These are phyloP conservation scores for Unio pictorum DNA, from an alignment of 2,888 invertebrate species.

Conservation along the genomic window DNA sequence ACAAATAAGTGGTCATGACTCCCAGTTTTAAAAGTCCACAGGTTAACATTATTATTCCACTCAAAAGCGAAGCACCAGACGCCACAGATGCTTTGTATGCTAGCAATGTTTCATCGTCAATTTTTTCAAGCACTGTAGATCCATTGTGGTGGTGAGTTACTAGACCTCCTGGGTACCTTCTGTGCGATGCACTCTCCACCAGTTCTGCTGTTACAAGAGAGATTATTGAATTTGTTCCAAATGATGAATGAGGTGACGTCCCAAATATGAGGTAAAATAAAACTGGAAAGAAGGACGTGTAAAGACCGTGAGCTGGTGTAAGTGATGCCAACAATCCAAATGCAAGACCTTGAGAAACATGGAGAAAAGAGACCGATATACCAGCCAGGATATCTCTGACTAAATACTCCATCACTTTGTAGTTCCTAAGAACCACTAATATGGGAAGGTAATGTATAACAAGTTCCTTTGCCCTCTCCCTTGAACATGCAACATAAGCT, in stretches of 20 bases:
- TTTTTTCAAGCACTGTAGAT: too few relatives aligned
- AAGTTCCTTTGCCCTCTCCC: too few relatives aligned
- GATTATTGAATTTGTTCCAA: conserved; percentile 60
- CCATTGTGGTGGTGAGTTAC: too few relatives aligned
- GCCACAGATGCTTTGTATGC: conserved; percentile 43
- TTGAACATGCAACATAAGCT: too few relatives aligned
- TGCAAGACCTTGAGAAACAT: conserved; percentile 64
- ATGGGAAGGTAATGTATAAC: conserved; percentile 7
- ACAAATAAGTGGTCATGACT: conserved; percentile 51
- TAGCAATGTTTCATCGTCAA: conserved; percentile 14
- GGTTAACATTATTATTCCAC: conserved; percentile 38
- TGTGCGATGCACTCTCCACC: conserved; percentile 27
- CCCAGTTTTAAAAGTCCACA: conserved; percentile 47
- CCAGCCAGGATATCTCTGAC: conserved; percentile 53
- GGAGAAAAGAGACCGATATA: conserved; percentile 58
- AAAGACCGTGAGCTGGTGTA: conserved; percentile 54
- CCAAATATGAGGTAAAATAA: conserved; percentile 59
- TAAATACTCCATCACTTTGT: conserved; percentile 3
- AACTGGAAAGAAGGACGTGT: conserved; percentile 58
- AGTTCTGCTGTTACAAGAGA: conserved; percentile 58
- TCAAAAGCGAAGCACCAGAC: conserved; percentile 40
- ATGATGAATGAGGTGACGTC: conserved; percentile 52
- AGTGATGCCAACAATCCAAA: conserved; percentile 58
- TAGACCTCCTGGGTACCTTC: neutral
- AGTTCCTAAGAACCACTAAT: conserved; percentile 10